Conservation (phyloP, 2,888 invertebrate genomes). For the Pachliopta kotzebuea region DNA sequence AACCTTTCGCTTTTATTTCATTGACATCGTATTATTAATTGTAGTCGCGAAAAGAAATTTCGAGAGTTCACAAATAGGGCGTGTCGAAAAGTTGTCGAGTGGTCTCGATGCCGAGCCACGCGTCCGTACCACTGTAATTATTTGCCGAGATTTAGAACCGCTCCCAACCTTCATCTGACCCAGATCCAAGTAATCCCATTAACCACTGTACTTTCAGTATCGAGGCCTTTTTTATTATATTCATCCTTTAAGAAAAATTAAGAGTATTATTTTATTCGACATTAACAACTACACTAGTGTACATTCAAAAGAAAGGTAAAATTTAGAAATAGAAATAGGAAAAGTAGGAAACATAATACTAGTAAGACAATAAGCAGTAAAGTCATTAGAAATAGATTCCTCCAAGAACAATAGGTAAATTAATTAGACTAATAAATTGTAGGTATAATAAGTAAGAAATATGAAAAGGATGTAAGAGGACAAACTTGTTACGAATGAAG, state of each 20-base stretch:
- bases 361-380: no score
- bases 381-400: no score
- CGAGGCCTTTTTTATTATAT: constrained; percentile 45
- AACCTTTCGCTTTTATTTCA: constrained; percentile 8
- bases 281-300: background rate
- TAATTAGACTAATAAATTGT: no score
- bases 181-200: constrained; percentile 55
- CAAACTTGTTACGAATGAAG: no score
- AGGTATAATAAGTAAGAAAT: no score
- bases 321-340: no score
- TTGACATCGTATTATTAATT: constrained; percentile 22
- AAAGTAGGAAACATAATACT: no score
- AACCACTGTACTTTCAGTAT: constrained; percentile 40
- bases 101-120: constrained; percentile 48
- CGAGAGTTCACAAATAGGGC: constrained; percentile 37
- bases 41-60: constrained; percentile 17
- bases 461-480: no score
- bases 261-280: constrained; percentile 25
- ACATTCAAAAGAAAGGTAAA: no score
- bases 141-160: constrained; percentile 61
- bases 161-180: constrained; percentile 50
- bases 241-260: constrained; percentile 31
- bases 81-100: constrained; percentile 54
- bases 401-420: no score
- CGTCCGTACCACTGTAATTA: constrained; percentile 51